These are phyloP conservation scores for Globia sparganii DNA, from an alignment of 2,888 invertebrate species.

Conservation along the genomic window DNA sequence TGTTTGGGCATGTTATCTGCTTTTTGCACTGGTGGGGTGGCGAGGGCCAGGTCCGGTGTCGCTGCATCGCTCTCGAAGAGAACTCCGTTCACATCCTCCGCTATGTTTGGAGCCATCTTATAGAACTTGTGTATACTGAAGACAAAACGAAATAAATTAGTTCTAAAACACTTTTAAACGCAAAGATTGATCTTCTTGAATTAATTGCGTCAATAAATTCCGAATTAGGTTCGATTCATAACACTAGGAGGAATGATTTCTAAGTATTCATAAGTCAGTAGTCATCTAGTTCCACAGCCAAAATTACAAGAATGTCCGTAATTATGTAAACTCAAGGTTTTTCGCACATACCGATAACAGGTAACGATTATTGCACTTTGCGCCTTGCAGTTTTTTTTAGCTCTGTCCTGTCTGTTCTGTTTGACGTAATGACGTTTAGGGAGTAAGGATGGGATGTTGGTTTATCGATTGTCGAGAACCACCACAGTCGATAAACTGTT, in stretches of 20 bases:
- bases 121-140: slow-evolving; percentile 51
- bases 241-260: background rate
- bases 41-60: slow-evolving; percentile 85
- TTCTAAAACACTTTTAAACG: background rate
- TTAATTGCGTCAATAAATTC: background rate
- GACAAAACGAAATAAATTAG: slow-evolving; percentile 30
- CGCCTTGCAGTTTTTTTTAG: slow-evolving; percentile 19
- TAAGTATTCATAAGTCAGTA: background rate
- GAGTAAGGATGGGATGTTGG: slow-evolving; percentile 34
- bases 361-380: slow-evolving; percentile 14
- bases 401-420: background rate
- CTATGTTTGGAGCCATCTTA: slow-evolving; percentile 85
- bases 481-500: slow-evolving; percentile 12
- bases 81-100: slow-evolving; percentile 84
- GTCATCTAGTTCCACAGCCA: background rate
- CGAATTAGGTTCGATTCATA: background rate
- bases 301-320: background rate
- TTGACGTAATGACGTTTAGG: slow-evolving; percentile 24
- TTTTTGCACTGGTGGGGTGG: slow-evolving; percentile 80
- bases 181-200: background rate
- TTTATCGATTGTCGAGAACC: slow-evolving; percentile 31
- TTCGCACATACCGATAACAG: slow-evolving; percentile 25
- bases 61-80: slow-evolving; percentile 87
- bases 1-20: slow-evolving; percentile 90
- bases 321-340: slow-evolving; percentile 22